phyloP scores from a whole-genome alignment of 1,140 invertebrate species.

The Acyrthosiphon pisum region DNA sequence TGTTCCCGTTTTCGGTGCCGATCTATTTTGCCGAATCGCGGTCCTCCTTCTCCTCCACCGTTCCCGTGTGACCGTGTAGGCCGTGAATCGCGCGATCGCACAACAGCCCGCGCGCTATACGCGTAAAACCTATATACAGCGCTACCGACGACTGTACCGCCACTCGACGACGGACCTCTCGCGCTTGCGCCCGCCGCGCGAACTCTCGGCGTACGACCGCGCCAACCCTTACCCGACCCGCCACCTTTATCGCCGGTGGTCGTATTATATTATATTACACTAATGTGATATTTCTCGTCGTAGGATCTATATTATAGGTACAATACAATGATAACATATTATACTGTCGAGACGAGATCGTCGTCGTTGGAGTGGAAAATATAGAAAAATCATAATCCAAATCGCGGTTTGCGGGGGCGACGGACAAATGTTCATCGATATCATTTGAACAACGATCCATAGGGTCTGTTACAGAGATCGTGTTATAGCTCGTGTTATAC shows the following conservation, averaged over 20 bases:
- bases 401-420: too few species aligned
- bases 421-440: too few species aligned
- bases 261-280: too few species aligned
- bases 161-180: background rate
- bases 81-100: background rate
- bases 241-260: background rate
- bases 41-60: background rate
- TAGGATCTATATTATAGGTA: too few species aligned
- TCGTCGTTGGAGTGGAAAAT: background rate
- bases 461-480: background rate
- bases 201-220: background rate
- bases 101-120: conserved; percentile 23
- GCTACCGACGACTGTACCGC: background rate
- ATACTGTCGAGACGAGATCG: background rate
- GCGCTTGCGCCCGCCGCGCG: background rate
- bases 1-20: background rate
- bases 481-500: too few species aligned
- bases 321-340: background rate
- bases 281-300: too few species aligned
- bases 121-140: conserved; percentile 16
- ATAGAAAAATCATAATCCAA: too few species aligned
- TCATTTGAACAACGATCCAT: too few species aligned
- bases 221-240: background rate
- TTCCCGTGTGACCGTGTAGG: background rate
- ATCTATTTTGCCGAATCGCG: background rate